A percentile compares a stretch with the other conserved stretches of the same genome.
Conservation (phyloP, 2,797 vertebrate genomes). For the Atherinosoma microstoma region DNA sequence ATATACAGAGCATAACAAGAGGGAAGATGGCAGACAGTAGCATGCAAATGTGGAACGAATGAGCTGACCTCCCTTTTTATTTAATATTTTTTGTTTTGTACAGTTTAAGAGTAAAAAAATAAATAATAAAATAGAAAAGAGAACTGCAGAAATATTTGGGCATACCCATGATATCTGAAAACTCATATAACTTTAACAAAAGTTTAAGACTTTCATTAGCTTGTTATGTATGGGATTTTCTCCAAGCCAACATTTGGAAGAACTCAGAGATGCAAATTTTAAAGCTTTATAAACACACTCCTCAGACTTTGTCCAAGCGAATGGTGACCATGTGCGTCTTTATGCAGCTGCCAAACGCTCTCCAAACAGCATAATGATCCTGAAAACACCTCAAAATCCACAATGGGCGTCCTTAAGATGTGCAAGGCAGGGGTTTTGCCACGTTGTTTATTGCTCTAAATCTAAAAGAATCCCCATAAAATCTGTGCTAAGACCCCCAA, state of each 20-base stretch:
- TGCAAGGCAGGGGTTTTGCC: too few species aligned
- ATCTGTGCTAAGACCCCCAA: neutral
- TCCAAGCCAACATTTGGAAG: neutral
- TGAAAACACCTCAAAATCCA: neutral
- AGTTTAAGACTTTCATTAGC: neutral
- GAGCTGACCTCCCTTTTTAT: neutral
- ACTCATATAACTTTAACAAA: neutral
- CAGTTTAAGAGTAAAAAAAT: neutral
- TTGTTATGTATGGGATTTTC: neutral
- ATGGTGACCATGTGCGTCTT: neutral
- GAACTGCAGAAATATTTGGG: neutral
- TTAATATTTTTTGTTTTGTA: neutral
- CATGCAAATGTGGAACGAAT: too few species aligned
- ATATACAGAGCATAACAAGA: too few species aligned
- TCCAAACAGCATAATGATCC: too few species aligned
- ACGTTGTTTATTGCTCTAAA: neutral
- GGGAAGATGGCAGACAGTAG: too few species aligned
- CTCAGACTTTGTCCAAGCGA: neutral
- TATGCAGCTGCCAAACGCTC: neutral
- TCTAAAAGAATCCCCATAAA: neutral
- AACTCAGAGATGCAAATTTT: neutral
- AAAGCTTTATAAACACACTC: neutral
- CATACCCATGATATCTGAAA: neutral
- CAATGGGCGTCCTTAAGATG: neutral
- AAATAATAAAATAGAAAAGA: neutral